Evolutionary conservation across 1,140 invertebrate species (phyloP), one percentile per base, ranked within the genome.

Genomic region (Drosophila yakuba): DNA sequence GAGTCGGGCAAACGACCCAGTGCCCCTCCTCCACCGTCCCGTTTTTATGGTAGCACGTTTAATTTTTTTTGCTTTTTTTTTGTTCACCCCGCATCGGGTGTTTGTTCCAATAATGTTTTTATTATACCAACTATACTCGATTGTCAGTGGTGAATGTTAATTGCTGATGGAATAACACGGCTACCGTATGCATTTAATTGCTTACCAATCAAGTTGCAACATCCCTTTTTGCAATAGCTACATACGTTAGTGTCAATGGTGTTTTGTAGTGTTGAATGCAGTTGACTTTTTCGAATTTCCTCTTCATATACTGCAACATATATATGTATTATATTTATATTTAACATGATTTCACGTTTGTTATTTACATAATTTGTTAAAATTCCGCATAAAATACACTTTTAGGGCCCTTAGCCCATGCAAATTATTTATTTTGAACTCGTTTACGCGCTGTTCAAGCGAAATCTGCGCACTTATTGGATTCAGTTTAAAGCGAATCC

Each of bases 391-490:
- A 23, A 20, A 12, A 11, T 11, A 5, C 12, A 2, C 10, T 47
- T 47, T 17, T 28, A 11, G 12, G 11, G 12, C 11, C 12, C 50
- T 47, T n/a, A 36, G 15, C 17, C n/a, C 23, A 51, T 36, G 28
- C 2, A 36, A 63, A 44, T n/a, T 23, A 51, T 51, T 12, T 15
- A 23, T 17, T 51, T 60, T 58, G 12, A 43, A 63, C 60, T 60
- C 15, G 47, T 47, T 55, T 74, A 52, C 32, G 7, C 20, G 14
- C n/a, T 20, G 35, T 44, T 35, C 15, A n/a, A 47, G 32, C 44
- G 68, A 82, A 74, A 82, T 81, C 79, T 74, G 68, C 63, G 68
- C 74, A 63, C 62, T 82, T 82, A 82, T 78, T 82, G 66, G 45
- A 69, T 74, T 74, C 61, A 41, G 39, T 74, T 80, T 80, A 77